Evolutionary conservation across 2,888 invertebrate species (phyloP).

Genomic region (Xiphydria camelus): DNA sequence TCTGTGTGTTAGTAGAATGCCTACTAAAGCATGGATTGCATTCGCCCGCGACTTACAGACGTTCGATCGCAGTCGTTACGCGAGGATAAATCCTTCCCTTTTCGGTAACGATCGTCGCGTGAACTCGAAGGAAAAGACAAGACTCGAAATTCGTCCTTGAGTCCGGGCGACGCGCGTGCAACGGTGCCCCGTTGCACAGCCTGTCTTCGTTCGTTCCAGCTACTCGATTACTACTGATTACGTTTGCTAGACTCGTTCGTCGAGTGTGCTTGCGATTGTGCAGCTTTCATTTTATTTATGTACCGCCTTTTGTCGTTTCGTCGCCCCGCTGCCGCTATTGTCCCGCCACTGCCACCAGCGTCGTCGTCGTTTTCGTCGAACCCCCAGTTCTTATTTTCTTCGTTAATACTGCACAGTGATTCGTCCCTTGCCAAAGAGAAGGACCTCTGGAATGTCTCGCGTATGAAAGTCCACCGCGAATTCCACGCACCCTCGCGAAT

Average conservation of each 20-base stretch:
- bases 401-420: too few species aligned
- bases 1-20: conserved; percentile 38
- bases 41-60: conserved; percentile 6
- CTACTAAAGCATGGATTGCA: conserved; percentile 45
- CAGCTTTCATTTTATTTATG: background rate
- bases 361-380: background rate
- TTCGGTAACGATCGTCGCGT: too few species aligned
- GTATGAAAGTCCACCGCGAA: too few species aligned
- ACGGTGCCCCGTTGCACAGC: conserved; percentile 4
- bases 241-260: conserved; percentile 5
- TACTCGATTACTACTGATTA: too few species aligned
- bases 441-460: too few species aligned
- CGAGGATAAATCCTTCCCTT: too few species aligned
- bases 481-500: too few species aligned
- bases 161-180: conserved; percentile 10
- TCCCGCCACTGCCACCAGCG: background rate
- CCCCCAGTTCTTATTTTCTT: too few species aligned
- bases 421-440: too few species aligned
- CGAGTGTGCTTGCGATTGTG: conserved; percentile 12
- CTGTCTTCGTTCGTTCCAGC: conserved; percentile 7
- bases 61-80: too few species aligned
- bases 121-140: background rate
- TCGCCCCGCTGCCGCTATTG: background rate
- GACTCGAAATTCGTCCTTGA: conserved; percentile 2
- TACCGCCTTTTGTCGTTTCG: conserved; percentile 10